Evolutionary conservation across 2,888 invertebrate species (phyloP), one percentile per base, ranked within the genome.

Genomic region (Drosophila robusta): DNA sequence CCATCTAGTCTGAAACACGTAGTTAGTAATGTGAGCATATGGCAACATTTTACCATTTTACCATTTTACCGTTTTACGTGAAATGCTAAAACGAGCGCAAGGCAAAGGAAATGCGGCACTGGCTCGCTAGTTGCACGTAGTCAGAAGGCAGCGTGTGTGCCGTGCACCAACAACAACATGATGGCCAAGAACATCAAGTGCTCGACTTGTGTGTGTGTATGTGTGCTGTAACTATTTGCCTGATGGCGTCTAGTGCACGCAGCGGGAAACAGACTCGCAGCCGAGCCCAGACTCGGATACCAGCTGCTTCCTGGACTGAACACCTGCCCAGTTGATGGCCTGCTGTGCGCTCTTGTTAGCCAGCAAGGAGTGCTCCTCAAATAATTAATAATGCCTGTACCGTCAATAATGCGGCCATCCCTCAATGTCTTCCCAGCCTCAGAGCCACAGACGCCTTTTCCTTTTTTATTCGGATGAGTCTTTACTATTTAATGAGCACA

Each of bases 401-500:
- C 60, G 66, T 75, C 78, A 80, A 80, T 75, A 83, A 70, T 78
- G 80, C 63, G 78, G 45, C 50, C 54, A 56, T 22, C 39, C 32
- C 24, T 56, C 50, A 52, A 60, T 57, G 63, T 45, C 36, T 38
- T 50, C 12, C 36, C 32, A 39, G 22, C 4, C 22, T 22, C 22
- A 22, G 22, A 22, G 2, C 22, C 22, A 22, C 2, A 22, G 22
- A 2, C 22, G 22, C 22, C 22, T 22, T 32, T 32, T 1, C 4
- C 12, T 34, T 34, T 34, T 34, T 34, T 34, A 45, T 22, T 34
- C 47, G 18, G 5, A 46, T 26, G 16, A 7, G 44, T 46, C 22
- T 41, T 72, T 79, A 81, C 81, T 82, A 81, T 79, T 79, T 77
- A 79, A 77, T 84, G 77, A 81, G 62, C 60, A 42, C 63, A 26